Base-by-base conservation (phyloP, 1,140 invertebrate genomes). In the Forficula auricularia region DNA sequence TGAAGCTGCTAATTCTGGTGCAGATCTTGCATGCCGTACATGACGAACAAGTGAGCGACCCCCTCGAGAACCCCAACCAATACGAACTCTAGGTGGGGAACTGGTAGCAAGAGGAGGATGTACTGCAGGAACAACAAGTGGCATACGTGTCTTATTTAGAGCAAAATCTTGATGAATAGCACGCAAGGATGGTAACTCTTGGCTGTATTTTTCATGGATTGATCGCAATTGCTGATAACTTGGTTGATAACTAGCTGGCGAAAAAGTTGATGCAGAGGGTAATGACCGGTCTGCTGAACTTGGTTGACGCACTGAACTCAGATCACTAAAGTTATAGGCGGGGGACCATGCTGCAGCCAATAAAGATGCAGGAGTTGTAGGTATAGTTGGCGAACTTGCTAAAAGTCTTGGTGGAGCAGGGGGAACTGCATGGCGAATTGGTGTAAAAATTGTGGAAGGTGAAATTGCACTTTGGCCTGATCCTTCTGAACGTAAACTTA, bases 301-400 rank as follows among this genome's bases (percentile, higher is more conserved):
- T 22, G 77, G 73, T 53, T 81, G 79, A 9, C 72, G 66, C n/a
- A 87, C 83, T 8, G 82, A 85, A 61, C 82, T 87, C 46, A 88
- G 67, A 60, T 87, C 84, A 54, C 77, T 83, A 52, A 83, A 78
- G 59, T 59, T 52, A 44, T 80, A 79, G 45, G 77, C 65, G 19
- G 75, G 66, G 7, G 75, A 72, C 70, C 77, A 77, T 1, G 68
- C 66, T 1, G 55, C 68, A 45, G 36, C 55, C 44, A 51, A 57
- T 45, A 49, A 49, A 52, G 58, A 40, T 50, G 58, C 30, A 57
- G 71, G 50, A 64, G 74, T 65, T 50, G 58, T 27, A 57, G 71
- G 50, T 63, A 74, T 65, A 54, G 68, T 57, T 4, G 78, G 78
- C 36, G 77, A 79, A 47, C 77, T 77, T 15, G 77, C 73, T 48